These are phyloP conservation scores for Asobara japonica DNA, from an alignment of 1,140 invertebrate species.

Conservation along the genomic window DNA sequence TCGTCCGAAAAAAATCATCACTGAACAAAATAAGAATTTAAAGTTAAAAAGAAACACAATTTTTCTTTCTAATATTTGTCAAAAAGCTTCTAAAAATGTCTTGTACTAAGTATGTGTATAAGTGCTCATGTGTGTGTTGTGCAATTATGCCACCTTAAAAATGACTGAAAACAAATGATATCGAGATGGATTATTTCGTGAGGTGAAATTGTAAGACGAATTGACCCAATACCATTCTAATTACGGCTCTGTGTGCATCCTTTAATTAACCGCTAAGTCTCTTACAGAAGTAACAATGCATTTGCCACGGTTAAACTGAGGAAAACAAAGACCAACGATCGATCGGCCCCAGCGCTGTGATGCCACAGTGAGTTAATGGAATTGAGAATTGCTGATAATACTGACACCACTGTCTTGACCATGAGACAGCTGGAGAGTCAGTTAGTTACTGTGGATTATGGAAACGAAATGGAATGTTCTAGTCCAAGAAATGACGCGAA, in stretches of 20 bases:
- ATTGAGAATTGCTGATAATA: not conserved
- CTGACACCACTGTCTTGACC: not conserved
- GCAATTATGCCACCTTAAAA: too few species aligned
- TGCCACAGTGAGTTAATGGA: constrained; percentile 25
- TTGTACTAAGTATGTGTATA: too few species aligned
- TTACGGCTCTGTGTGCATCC: not conserved
- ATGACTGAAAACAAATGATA: too few species aligned
- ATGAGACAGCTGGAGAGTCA: constrained; percentile 12
- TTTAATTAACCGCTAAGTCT: constrained; percentile 43
- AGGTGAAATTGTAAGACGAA: too few species aligned
- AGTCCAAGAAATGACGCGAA: constrained; percentile 12
- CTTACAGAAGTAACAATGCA: constrained; percentile 77
- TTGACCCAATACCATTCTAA: not conserved
- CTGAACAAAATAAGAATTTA: too few species aligned
- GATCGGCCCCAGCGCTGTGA: constrained; percentile 75
- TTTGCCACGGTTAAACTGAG: constrained; percentile 87
- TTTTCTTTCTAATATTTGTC: too few species aligned
- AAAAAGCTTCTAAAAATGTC: too few species aligned
- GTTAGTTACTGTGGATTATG: constrained; percentile 7
- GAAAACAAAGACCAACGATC: constrained; percentile 86
- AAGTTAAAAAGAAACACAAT: too few species aligned
- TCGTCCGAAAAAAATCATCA: too few species aligned
- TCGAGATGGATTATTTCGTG: too few species aligned
- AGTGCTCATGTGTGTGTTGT: too few species aligned
- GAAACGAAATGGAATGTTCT: not conserved